Conservation (phyloP, 2,797 vertebrate genomes). For the Manis javanica region DNA sequence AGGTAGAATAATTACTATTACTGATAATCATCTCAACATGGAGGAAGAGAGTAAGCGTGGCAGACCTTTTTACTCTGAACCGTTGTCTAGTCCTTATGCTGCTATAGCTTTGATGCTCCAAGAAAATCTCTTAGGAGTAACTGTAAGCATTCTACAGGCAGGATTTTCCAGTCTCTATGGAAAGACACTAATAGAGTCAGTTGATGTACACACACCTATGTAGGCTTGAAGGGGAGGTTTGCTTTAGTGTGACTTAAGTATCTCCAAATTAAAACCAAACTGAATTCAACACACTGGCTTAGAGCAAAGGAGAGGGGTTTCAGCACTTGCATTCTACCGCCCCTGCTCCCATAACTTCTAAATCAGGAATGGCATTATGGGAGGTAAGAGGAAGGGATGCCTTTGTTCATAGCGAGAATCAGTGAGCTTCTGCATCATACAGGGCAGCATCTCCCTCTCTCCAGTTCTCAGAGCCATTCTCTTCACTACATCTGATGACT, state of each 20-base stretch:
- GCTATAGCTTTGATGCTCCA: not conserved
- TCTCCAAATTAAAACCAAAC: constrained; percentile 5
- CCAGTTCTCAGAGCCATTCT: not conserved
- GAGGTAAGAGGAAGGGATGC: not conserved
- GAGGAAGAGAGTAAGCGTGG: not conserved
- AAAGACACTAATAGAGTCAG: not conserved
- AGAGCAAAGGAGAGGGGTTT: not conserved
- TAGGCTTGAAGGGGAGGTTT: not conserved
- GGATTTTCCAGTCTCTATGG: not conserved
- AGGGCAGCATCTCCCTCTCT: not conserved
- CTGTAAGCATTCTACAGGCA: not conserved
- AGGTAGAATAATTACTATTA: not conserved
- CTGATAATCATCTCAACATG: not conserved
- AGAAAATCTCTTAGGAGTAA: not conserved
- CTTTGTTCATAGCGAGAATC: not conserved
- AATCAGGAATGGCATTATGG: not conserved
- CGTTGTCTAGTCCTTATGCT: not conserved
- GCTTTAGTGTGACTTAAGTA: not conserved
- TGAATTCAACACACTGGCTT: not conserved
- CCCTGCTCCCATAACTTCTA: not conserved
- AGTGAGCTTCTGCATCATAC: not conserved
- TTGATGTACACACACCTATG: not conserved
- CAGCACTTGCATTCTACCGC: not conserved
- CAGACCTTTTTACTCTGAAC: not conserved
- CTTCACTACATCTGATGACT: not conserved